These are phyloP conservation scores for Australoheros scitulus DNA, from an alignment of 2,113 vertebrate species.

Conservation along the genomic window DNA sequence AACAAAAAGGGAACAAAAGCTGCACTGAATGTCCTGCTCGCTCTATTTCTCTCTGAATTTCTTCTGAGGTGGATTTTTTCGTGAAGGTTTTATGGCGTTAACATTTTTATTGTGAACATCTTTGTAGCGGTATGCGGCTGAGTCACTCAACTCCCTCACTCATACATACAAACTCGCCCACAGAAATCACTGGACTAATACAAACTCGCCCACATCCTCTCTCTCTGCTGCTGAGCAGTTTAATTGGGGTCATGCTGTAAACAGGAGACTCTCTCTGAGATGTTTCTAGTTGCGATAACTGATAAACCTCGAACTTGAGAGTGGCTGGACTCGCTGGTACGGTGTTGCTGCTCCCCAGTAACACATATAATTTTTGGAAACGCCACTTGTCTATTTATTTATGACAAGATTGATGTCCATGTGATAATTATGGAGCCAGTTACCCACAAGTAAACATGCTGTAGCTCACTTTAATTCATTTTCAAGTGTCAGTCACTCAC, in stretches of 20 bases:
- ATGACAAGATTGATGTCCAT: neutral
- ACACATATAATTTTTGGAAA: neutral
- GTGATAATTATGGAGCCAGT: neutral
- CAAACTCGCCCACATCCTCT: constrained; percentile 27
- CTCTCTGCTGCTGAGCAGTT: neutral
- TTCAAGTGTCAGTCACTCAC: constrained; percentile 72
- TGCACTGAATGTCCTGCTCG: neutral
- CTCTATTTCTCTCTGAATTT: neutral
- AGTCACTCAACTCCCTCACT: constrained; percentile 33
- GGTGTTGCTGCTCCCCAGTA: neutral
- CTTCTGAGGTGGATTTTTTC: neutral
- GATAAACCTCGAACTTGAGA: neutral
- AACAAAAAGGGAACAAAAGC: neutral
- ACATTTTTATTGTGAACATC: constrained; percentile 9
- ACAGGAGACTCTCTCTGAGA: neutral
- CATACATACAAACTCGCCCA: constrained; percentile 26
- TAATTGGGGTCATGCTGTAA: constrained; percentile 14
- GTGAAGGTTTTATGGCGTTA: constrained; percentile 12
- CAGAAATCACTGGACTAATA: constrained; percentile 35
- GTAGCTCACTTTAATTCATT: neutral
- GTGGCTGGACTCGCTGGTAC: neutral
- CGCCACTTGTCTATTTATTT: neutral
- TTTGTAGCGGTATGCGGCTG: constrained; percentile 12
- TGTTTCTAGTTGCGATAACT: neutral
- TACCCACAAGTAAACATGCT: neutral